A percentile compares a stretch with the other conserved stretches of the same genome.
Evolutionary conservation across 1,140 invertebrate species (phyloP).

Genomic region (Trissolcus basalis): DNA sequence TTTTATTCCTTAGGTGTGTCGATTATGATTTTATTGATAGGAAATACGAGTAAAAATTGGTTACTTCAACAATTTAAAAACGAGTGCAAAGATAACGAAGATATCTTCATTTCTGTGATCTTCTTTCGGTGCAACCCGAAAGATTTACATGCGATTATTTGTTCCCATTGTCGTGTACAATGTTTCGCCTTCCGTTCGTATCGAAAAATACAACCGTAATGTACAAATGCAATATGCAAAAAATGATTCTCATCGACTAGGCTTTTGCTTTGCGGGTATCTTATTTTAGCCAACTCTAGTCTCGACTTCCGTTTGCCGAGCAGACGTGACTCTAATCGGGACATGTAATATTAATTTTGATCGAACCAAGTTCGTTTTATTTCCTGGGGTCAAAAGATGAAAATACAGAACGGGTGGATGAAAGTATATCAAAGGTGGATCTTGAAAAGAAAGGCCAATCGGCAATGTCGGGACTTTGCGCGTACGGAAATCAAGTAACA

Average conservation of each 20-base stretch:
- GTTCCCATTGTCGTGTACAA: background rate
- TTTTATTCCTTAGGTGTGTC: too few species aligned
- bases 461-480: conserved; percentile 10
- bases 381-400: conserved; percentile 11
- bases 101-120: conserved; percentile 2
- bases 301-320: conserved; percentile 20
- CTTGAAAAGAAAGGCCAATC: conserved; percentile 1
- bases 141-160: background rate
- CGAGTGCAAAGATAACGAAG: background rate
- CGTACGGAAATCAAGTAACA: conserved; percentile 26
- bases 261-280: background rate
- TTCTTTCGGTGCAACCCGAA: background rate
- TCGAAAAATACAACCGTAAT: background rate
- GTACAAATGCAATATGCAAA: background rate
- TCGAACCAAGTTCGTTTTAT: conserved; percentile 20
- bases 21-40: too few species aligned
- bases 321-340: conserved; percentile 13
- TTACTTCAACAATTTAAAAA: too few species aligned
- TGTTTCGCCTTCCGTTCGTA: too few species aligned
- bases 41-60: too few species aligned
- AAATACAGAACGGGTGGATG: conserved; percentile 32
- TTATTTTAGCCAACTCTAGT: background rate
- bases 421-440: conserved; percentile 47
- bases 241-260: background rate
- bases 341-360: conserved; percentile 40